Evolutionary conservation across 1,140 invertebrate species (phyloP).

Genomic region (Pseudomyrmex concolor): DNA sequence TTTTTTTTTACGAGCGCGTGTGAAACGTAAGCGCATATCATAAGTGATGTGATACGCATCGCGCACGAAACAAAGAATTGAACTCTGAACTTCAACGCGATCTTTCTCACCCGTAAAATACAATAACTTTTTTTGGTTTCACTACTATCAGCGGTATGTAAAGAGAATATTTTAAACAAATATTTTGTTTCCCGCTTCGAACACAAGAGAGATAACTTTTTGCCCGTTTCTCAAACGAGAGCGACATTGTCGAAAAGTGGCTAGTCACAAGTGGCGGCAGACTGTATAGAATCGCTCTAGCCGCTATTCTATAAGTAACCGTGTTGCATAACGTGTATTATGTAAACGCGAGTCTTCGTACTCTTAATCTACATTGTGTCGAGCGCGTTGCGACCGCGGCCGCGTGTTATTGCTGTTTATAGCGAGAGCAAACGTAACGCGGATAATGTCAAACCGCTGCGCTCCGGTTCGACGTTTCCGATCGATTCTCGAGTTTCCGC

Average conservation of each 20-base stretch:
- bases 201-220: not conserved
- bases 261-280: not conserved
- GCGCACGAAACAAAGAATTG: not conserved
- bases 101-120: conserved; percentile 18
- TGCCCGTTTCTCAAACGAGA: conserved; percentile 1
- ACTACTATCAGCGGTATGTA: not conserved
- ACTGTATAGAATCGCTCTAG: conserved; percentile 9
- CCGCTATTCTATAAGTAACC: conserved; percentile 25
- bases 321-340: conserved; percentile 25
- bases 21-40: too few relatives aligned
- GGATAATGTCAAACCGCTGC: not conserved
- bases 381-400: not conserved
- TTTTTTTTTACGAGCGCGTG: too few relatives aligned
- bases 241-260: conserved; percentile 28
- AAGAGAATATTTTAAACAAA: not conserved
- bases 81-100: not conserved
- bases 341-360: conserved; percentile 24
- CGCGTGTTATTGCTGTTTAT: conserved; percentile 10
- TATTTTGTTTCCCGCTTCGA: not conserved
- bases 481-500: conserved; percentile 13
- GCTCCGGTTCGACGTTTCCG: conserved; percentile 1
- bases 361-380: conserved; percentile 34
- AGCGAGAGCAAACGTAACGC: not conserved
- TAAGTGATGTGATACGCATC: not conserved
- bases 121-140: too few relatives aligned